Base-by-base conservation (phyloP, 1,140 invertebrate genomes). In the Drosophila parvula region DNA sequence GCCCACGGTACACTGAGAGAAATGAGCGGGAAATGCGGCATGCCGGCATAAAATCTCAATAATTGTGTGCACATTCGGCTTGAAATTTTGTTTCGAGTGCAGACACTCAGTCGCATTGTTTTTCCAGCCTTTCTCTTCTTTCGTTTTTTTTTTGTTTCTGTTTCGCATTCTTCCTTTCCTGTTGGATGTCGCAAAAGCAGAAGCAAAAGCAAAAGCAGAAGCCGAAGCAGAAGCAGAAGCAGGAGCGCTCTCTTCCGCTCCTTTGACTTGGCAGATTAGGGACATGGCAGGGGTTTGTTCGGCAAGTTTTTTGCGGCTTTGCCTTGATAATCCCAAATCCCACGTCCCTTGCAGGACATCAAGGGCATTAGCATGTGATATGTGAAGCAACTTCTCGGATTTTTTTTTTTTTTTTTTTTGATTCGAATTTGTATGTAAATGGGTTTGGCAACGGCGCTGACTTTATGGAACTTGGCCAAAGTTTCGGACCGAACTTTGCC, bases 231-330 rank as follows among this genome's bases (percentile, higher is more conserved):
- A 22, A 22, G 22, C 22, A 22, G 1, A 22, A 22, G 38, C 48
- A 53, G 38, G 10, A 32, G 48, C 48, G 28, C 36, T 32, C 63
- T 67, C 61, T 58, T 70, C 51, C 67, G 67, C 41, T 70, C 18
- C 63, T 70, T 57, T 56, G 67, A 74, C 69, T 64, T 10, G 22
- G 48, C 38, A 67, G 74, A 67, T 76, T 76, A 41, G 45, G 53
- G 71, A 50, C 59, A 74, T 73, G 65, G 59, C 36, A 28, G 45
- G 45, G 48, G 41, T 38, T 70, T 69, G 64, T 69, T 40, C 36
- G 53, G 53, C 55, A 76, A 76, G 74, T 76, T 76, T 76, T 76
- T 76, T 75, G 74, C 48, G 74, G 61, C 73, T 67, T 67, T 64
- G 40, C 73, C 30, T 76, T 67, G 55, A 76, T 76, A 76, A 76